Conservation (phyloP, 2,113 vertebrate species). For the Atherinomorus stipes region DNA sequence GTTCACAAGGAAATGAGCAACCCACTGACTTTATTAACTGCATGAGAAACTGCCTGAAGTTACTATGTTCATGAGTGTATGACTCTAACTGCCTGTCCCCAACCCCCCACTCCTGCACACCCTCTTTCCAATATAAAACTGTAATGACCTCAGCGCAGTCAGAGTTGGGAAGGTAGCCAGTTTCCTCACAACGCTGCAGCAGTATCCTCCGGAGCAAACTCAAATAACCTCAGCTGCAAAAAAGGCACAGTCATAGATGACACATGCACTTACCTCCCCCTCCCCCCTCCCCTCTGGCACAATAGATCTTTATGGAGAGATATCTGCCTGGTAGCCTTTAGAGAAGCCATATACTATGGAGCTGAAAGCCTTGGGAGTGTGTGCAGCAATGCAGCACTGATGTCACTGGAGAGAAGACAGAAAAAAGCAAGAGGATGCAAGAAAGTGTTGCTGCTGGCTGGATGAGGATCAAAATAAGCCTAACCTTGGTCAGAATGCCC, state of each 20-base stretch:
- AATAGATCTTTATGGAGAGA: slow-evolving; percentile 61
- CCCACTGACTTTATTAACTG: slow-evolving; percentile 9
- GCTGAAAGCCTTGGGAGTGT: slow-evolving; percentile 44
- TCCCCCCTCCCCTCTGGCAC: slow-evolving; percentile 31
- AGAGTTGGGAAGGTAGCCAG: slow-evolving; percentile 69
- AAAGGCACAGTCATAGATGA: slow-evolving; percentile 62
- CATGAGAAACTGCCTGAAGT: slow-evolving; percentile 41
- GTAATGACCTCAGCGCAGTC: slow-evolving; percentile 66
- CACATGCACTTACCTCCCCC: slow-evolving; percentile 4
- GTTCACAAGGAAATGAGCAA: slow-evolving; percentile 15
- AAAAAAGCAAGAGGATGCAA: background rate
- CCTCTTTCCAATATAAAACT: slow-evolving; percentile 50
- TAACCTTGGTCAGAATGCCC: slow-evolving; percentile 5
- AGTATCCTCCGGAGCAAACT: slow-evolving; percentile 58
- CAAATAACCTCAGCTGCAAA: slow-evolving; percentile 41
- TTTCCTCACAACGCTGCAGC: slow-evolving; percentile 55
- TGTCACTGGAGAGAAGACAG: background rate
- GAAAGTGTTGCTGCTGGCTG: background rate
- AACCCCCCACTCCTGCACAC: slow-evolving; percentile 24
- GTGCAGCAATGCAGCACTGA: slow-evolving; percentile 25
- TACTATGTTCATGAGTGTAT: slow-evolving; percentile 29
- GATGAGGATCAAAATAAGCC: slow-evolving; percentile 5
- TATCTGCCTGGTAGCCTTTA: slow-evolving; percentile 61
- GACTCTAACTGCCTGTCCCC: slow-evolving; percentile 10
- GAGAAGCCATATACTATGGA: slow-evolving; percentile 29